Evolutionary conservation across 2,113 vertebrate species (phyloP), one percentile per base, ranked within the genome.

Genomic region (Melospiza georgiana): DNA sequence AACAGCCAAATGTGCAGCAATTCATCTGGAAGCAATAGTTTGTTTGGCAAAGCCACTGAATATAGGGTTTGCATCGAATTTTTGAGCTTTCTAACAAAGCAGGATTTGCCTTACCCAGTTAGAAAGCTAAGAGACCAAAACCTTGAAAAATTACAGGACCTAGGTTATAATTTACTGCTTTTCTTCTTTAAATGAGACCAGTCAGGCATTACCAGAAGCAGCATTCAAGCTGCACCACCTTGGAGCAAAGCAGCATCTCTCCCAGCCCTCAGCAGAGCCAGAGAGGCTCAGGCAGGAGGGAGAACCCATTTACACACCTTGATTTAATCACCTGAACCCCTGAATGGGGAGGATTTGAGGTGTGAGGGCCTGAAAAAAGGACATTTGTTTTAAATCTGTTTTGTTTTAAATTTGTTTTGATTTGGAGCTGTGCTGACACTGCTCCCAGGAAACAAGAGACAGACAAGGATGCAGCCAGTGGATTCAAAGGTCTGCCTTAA

Each of bases 21-120:
- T 84, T 92, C 68, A 71, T 74, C 76, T 77, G 84, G 68, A 89
- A 87, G 87, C 90, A 93, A 85, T 65, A 69, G 39, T 55, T 73
- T 10, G 31, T 52, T 82, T 83, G 65, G 86, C 73, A 94, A 94
- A 69, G 58, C 55, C 68, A 92, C 27, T 55, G 43, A 84, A 63
- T 33, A 72, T 33, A 57, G 27, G 9, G 9, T 85, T 92, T 58
- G 52, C 59, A 69, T 16, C 5, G 48, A 31, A 54, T 81, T 84
- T 86, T 76, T 86, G 52, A 81, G 75, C 80, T 92, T 88, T 48
- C 68, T 83, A 84, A 86, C 49, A 74, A 77, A 74, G 55, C 31
- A 20, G 44, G 67, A 20, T 19, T 72, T 63, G 35, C 48, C 35
- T 66, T 52, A 61, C 23, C 18, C 52, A 49, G 33, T 51, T 68